Conservation (phyloP, 2,113 vertebrate genomes). For the Bostrychus sinensis region DNA sequence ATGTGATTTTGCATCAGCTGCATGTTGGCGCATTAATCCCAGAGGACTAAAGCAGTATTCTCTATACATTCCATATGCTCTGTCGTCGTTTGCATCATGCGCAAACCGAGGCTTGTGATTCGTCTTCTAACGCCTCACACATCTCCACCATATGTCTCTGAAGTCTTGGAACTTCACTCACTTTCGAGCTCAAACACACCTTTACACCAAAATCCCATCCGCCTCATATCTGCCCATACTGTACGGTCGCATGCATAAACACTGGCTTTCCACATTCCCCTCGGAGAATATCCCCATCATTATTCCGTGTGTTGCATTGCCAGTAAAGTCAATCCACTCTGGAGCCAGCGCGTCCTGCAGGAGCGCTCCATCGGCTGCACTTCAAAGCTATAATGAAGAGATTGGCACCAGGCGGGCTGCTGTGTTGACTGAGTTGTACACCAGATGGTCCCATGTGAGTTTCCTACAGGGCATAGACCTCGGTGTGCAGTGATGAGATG, state of each 20-base stretch:
- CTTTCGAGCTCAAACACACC: background rate
- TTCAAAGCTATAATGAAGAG: slow-evolving; percentile 58
- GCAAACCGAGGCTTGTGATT: background rate
- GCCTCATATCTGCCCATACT: background rate
- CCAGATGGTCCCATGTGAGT: slow-evolving; percentile 47
- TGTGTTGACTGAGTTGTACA: slow-evolving; percentile 34
- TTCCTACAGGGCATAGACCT: slow-evolving; percentile 21
- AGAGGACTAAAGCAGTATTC: background rate
- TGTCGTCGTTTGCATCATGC: background rate
- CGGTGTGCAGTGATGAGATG: slow-evolving; percentile 43
- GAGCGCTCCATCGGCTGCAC: slow-evolving; percentile 41
- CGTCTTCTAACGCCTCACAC: background rate
- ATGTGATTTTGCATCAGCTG: background rate
- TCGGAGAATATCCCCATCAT: slow-evolving; percentile 56
- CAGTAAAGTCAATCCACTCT: slow-evolving; percentile 58
- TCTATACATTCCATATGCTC: background rate
- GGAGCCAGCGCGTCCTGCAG: slow-evolving; percentile 38
- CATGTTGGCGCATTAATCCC: background rate
- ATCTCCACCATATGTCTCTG: slow-evolving; percentile 11
- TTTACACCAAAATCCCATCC: slow-evolving; percentile 11
- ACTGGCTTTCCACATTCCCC: slow-evolving; percentile 12
- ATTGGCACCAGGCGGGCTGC: slow-evolving; percentile 40
- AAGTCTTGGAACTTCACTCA: slow-evolving; percentile 4
- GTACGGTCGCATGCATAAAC: background rate
- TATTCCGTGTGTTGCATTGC: slow-evolving; percentile 68